These are phyloP conservation scores for Noctua fimbriata DNA, from an alignment of 2,888 invertebrate genomes.

Conservation along the genomic window DNA sequence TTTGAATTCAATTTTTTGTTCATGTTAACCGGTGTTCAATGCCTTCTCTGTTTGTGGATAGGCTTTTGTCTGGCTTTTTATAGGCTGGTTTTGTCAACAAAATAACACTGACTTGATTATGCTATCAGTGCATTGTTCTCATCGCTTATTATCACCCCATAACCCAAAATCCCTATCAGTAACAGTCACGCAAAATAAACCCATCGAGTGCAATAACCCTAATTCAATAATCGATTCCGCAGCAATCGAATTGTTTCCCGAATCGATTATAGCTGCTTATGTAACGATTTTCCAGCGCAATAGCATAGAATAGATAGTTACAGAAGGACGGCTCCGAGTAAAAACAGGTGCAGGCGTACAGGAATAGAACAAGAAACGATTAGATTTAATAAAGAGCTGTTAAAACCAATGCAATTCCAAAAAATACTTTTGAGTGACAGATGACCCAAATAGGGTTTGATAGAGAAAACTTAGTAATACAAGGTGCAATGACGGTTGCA, in stretches of 20 bases:
- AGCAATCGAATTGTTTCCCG: slow-evolving; percentile 52
- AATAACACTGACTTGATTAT: neutral
- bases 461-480: neutral
- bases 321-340: slow-evolving; percentile 6
- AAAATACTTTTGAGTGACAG: neutral
- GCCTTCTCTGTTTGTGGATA: neutral
- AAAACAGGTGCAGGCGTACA: too few species aligned
- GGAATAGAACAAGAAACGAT: neutral
- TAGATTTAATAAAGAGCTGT: neutral
- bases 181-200: slow-evolving; percentile 10
- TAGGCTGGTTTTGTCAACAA: neutral
- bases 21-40: neutral
- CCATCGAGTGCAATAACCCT: slow-evolving; percentile 40
- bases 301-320: neutral
- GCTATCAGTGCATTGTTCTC: neutral
- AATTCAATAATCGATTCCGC: slow-evolving; percentile 56
- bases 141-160: neutral
- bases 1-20: neutral
- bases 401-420: neutral
- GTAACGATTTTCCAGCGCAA: slow-evolving; percentile 42
- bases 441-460: neutral
- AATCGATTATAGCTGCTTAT: slow-evolving; percentile 55
- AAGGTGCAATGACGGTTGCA: neutral
- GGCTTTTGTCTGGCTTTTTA: neutral
- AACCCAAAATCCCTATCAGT: slow-evolving; percentile 16